Evolutionary conservation across 2,113 vertebrate genomes (phyloP), one percentile per base, ranked within the genome.

Genomic region (Hippocampus comes): DNA sequence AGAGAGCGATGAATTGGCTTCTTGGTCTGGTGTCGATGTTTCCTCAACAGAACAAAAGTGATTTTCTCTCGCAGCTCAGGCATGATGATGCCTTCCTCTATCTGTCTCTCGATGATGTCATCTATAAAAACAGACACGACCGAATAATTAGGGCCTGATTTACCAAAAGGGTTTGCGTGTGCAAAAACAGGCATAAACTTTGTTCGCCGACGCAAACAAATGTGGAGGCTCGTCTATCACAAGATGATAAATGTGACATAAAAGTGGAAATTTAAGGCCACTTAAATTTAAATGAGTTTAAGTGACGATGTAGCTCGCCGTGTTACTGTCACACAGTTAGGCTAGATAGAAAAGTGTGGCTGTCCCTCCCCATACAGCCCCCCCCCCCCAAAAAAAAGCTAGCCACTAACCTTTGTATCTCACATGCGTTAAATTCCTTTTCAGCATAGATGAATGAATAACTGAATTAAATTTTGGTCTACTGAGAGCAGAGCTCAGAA

Each of bases 1-100:
- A 98, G 78, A 0, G 97, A 99, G 41, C 95, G 94, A 76, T 98
- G 97, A 80, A 98, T 97, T 0, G 97, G 95, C 70, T 98, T 99
- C 92, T 98, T 99, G 90, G 96, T 99, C 80, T 99, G 97, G 89
- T 99, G 97, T 4, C 95, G 94, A 78, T 99, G 97, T 77, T 95
- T 97, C 77, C 97, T 92, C 85, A 99, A 90, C 25, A 99, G 92
- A 12, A 99, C 94, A 0, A 91, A 99, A 82, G 92, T 96, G 80
- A 99, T 94, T 88, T 95, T 94, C 2, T 99, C 97, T 71, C 95
- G 87, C 63, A 97, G 93, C 34, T 98, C 96, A 0, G 94, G 93
- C 49, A 92, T 90, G 15, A 98, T 87, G 80, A 95, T 88, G 18
- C 96, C 96, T 0, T 96, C 95, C 74, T 95, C 94, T 0, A 98